These are phyloP conservation scores for Oncorhynchus masou DNA, from an alignment of 2,113 vertebrate species.

Conservation along the genomic window DNA sequence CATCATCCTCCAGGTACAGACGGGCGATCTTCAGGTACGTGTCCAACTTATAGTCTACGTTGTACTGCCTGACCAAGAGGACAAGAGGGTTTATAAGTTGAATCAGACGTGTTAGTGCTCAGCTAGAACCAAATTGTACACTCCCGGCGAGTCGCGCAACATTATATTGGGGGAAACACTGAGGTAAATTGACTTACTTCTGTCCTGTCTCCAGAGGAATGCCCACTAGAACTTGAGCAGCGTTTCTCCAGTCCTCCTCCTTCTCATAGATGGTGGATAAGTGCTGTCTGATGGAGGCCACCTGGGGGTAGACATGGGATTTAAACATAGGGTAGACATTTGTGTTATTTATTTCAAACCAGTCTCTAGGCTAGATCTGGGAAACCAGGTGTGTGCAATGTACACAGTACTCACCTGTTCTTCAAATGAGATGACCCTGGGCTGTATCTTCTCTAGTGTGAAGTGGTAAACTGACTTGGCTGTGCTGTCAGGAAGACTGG, in stretches of 20 bases:
- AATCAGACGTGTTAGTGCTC: not conserved
- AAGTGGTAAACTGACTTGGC: conserved; percentile 97
- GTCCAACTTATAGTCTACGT: conserved; percentile 97
- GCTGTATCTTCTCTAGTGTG: conserved; percentile 97
- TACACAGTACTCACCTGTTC: conserved; percentile 82
- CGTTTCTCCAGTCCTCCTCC: conserved; percentile 98
- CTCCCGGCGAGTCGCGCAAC: too few relatives aligned
- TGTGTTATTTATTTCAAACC: not conserved
- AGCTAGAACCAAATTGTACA: not conserved
- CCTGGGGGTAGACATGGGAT: conserved; percentile 66
- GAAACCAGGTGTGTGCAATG: too few relatives aligned
- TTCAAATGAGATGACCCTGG: conserved; percentile 97
- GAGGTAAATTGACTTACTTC: conserved; percentile 73
- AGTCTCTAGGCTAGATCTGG: not conserved
- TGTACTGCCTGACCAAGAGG: conserved; percentile 84
- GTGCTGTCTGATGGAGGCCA: conserved; percentile 96
- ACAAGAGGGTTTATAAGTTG: conserved; percentile 7
- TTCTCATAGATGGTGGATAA: conserved; percentile 99
- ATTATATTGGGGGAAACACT: too few relatives aligned
- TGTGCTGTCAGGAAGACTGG: conserved; percentile 88
- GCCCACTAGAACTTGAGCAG: conserved; percentile 95
- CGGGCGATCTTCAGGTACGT: conserved; percentile 98
- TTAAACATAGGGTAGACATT: not conserved
- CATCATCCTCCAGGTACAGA: conserved; percentile 94
- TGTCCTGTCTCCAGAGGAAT: conserved; percentile 97